Conservation (phyloP, 1,140 invertebrate genomes). For the Cryptotermes secundus region DNA sequence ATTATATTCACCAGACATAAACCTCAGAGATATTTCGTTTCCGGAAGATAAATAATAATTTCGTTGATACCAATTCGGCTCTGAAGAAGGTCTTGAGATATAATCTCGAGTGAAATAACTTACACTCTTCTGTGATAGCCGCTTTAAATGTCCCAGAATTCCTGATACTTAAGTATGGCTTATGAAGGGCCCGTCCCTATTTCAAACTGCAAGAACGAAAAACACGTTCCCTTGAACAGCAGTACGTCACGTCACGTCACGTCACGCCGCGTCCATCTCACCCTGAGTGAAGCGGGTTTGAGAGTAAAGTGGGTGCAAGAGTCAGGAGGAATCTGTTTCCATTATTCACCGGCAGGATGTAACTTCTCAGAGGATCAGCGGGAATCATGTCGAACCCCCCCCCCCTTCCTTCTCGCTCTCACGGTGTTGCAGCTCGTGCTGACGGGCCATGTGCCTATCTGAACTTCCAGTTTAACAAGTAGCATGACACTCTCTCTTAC, state of each 20-base stretch:
- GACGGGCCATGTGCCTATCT: neutral
- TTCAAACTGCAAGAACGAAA: neutral
- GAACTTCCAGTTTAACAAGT: too few species aligned
- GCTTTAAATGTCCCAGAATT: neutral
- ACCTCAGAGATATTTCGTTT: too few species aligned
- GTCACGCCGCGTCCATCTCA: neutral
- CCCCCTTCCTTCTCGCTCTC: neutral
- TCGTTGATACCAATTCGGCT: too few species aligned
- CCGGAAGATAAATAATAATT: too few species aligned
- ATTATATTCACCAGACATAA: too few species aligned
- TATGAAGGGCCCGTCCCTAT: neutral
- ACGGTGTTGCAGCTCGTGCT: neutral
- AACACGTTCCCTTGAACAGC: neutral
- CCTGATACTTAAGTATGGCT: neutral
- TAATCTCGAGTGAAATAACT: too few species aligned
- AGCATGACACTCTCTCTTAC: too few species aligned
- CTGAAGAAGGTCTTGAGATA: too few species aligned
- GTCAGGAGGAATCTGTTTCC: neutral
- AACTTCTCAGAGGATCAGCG: neutral
- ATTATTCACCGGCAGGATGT: neutral
- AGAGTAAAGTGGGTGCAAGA: neutral
- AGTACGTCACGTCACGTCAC: slow-evolving; percentile 9
- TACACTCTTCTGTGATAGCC: neutral
- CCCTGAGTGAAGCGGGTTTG: neutral
- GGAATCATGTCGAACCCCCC: too few species aligned